phyloP scores from a whole-genome alignment of 2,888 invertebrate species.

The Rugalucina vietnamica region DNA sequence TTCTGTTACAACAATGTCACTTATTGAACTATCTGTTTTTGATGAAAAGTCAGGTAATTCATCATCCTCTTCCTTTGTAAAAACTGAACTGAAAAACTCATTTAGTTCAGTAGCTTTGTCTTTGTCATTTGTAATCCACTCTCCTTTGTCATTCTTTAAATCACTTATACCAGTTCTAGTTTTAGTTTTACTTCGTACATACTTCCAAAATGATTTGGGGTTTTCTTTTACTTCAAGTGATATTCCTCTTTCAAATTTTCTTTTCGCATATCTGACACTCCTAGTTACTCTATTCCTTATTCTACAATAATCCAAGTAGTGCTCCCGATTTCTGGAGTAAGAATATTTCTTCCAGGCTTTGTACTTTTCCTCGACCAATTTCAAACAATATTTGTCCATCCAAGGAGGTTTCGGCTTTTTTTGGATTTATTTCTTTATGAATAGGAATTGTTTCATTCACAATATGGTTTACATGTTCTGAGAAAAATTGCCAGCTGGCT shows the following conservation, averaged over 20 bases:
- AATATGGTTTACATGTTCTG: too few relatives aligned
- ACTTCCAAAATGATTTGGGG: slow-evolving; percentile 29
- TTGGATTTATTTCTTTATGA: neutral
- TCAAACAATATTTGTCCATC: slow-evolving; percentile 28
- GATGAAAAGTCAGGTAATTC: neutral
- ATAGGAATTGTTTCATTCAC: neutral
- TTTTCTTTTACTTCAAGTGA: neutral
- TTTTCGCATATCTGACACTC: slow-evolving; percentile 1
- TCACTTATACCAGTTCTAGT: neutral
- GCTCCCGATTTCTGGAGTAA: neutral
- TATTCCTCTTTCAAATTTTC: slow-evolving; percentile 11
- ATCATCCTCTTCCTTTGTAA: neutral
- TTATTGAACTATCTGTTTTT: neutral
- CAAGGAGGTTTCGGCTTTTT: neutral
- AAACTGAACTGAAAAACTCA: neutral
- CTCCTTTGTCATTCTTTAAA: neutral
- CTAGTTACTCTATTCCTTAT: slow-evolving; percentile 17
- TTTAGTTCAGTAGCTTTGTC: neutral
- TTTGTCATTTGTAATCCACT: neutral
- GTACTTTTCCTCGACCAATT: slow-evolving; percentile 23
- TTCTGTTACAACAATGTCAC: neutral
- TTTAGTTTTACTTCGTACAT: slow-evolving; percentile 19
- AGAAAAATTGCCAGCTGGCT: slow-evolving; percentile 13
- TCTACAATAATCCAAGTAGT: slow-evolving; percentile 28
- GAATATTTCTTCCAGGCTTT: slow-evolving; percentile 27